Evolutionary conservation across 2,797 vertebrate genomes (phyloP).

Genomic region (Cyprinella venusta): DNA sequence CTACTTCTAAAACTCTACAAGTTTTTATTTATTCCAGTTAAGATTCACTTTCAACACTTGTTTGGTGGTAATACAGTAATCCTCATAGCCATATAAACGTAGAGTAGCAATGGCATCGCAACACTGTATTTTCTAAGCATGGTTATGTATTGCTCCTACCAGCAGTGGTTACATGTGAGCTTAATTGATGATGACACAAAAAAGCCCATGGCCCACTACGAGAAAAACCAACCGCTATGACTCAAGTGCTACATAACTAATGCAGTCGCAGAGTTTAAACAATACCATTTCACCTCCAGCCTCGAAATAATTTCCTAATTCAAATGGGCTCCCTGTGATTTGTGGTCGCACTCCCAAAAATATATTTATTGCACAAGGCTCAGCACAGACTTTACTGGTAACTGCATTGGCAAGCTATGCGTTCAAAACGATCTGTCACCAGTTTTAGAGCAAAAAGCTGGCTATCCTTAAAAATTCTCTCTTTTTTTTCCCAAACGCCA

Average conservation of each 20-base stretch:
- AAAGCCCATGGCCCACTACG: slow-evolving; percentile 58
- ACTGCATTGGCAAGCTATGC: slow-evolving; percentile 46
- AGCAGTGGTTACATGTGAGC: slow-evolving; percentile 61
- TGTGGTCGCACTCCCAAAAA: slow-evolving; percentile 48
- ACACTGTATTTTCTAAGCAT: slow-evolving; percentile 56
- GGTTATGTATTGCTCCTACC: slow-evolving; percentile 64
- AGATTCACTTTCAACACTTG: slow-evolving; percentile 63
- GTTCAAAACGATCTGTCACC: slow-evolving; percentile 49
- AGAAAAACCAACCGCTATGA: slow-evolving; percentile 56
- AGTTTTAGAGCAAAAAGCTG: slow-evolving; percentile 51
- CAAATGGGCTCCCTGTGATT: slow-evolving; percentile 64
- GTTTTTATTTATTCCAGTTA: slow-evolving; percentile 62
- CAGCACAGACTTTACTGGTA: slow-evolving; percentile 35
- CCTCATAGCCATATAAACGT: slow-evolving; percentile 61
- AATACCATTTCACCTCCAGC: slow-evolving; percentile 62
- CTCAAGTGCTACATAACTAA: slow-evolving; percentile 67
- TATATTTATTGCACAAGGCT: slow-evolving; percentile 33
- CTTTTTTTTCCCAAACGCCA: slow-evolving; percentile 44
- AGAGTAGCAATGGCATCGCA: slow-evolving; percentile 56
- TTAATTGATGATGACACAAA: slow-evolving; percentile 66
- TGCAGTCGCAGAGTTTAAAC: slow-evolving; percentile 60
- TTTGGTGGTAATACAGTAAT: slow-evolving; percentile 60
- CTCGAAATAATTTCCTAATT: slow-evolving; percentile 55
- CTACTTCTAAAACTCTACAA: slow-evolving; percentile 64
- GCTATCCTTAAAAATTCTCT: slow-evolving; percentile 47